phyloP scores from a whole-genome alignment of 2,797 vertebrate genomes.

The Lutjanus argentimaculatus region DNA sequence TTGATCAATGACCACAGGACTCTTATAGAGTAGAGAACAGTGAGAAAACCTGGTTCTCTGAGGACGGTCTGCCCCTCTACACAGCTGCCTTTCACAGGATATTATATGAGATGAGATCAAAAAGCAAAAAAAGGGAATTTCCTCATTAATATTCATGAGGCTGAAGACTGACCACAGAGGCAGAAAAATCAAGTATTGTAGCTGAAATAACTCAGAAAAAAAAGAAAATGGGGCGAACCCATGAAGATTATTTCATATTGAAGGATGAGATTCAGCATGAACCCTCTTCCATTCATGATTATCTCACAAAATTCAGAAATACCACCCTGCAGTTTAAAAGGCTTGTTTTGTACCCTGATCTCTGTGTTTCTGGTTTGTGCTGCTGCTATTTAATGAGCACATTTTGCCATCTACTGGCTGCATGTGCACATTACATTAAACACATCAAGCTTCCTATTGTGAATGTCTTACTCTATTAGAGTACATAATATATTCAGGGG shows the following conservation, averaged over 20 bases:
- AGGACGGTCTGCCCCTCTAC: background rate
- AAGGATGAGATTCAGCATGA: background rate
- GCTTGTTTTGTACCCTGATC: background rate
- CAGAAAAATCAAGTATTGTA: slow-evolving; percentile 16
- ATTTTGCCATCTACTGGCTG: slow-evolving; percentile 53
- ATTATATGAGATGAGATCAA: background rate
- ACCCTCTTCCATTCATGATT: background rate
- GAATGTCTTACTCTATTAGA: no score
- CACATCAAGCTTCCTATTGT: no score
- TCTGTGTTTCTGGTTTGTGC: background rate
- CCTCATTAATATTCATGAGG: slow-evolving; percentile 35
- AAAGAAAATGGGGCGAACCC: background rate
- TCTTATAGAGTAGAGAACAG: background rate
- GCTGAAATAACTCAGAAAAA: background rate
- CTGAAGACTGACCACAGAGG: background rate
- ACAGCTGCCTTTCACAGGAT: slow-evolving; percentile 7
- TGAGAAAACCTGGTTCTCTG: background rate
- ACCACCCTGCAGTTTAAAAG: background rate
- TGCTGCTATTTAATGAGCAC: background rate
- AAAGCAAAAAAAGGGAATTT: slow-evolving; percentile 1
- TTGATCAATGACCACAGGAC: background rate
- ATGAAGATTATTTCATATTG: background rate
- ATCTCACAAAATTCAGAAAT: background rate
- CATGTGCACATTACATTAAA: slow-evolving; percentile 19
- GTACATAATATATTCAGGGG: no score